Conservation (phyloP, 2,113 vertebrate genomes). For the Phylloscopus trochiloides region DNA sequence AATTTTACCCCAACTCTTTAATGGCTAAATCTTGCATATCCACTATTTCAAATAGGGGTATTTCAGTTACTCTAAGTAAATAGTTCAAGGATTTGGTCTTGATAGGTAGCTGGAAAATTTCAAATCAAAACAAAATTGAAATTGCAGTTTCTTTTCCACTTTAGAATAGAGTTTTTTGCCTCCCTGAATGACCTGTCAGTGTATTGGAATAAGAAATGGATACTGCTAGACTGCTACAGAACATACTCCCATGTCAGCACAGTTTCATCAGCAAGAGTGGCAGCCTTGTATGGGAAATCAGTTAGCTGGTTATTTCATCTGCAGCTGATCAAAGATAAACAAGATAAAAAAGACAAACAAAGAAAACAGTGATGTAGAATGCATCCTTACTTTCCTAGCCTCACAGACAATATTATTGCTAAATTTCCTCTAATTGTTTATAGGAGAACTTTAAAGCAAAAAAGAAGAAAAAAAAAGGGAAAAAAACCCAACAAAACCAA, state of each 20-base stretch:
- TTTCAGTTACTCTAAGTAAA: slow-evolving; percentile 78
- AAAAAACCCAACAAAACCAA: background rate
- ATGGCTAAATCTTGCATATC: slow-evolving; percentile 75
- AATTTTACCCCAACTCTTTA: slow-evolving; percentile 72
- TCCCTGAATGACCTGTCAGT: slow-evolving; percentile 26
- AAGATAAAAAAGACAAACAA: slow-evolving; percentile 54
- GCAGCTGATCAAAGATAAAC: slow-evolving; percentile 56
- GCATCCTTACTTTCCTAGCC: slow-evolving; percentile 13
- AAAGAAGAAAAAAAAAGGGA: background rate
- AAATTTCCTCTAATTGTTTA: slow-evolving; percentile 40
- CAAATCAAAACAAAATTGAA: slow-evolving; percentile 66
- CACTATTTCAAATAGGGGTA: slow-evolving; percentile 67
- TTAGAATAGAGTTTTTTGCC: slow-evolving; percentile 37
- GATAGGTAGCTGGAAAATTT: slow-evolving; percentile 63
- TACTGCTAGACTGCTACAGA: slow-evolving; percentile 29
- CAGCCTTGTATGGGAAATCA: slow-evolving; percentile 36
- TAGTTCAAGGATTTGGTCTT: slow-evolving; percentile 71
- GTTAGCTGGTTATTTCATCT: slow-evolving; percentile 57
- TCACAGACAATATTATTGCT: background rate
- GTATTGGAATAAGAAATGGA: slow-evolving; percentile 45
- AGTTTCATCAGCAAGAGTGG: slow-evolving; percentile 23
- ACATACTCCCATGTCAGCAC: slow-evolving; percentile 1
- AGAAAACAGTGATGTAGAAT: slow-evolving; percentile 11
- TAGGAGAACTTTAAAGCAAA: slow-evolving; percentile 9
- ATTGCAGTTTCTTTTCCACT: slow-evolving; percentile 38